These are phyloP conservation scores for Acanthosepion lycidas DNA, from an alignment of 2,888 invertebrate species.

Conservation along the genomic window DNA sequence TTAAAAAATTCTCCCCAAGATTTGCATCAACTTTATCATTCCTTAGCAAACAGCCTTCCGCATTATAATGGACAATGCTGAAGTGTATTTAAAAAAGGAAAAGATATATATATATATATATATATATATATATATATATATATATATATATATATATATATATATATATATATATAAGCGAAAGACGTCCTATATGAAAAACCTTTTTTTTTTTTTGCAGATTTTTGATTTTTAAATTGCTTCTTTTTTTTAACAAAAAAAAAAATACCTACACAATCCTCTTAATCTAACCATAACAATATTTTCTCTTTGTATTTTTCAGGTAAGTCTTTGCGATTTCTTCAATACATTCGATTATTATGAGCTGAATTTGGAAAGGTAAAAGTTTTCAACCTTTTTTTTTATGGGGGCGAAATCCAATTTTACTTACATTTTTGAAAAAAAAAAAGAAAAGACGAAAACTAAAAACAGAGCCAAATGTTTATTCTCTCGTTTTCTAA, in stretches of 20 bases:
- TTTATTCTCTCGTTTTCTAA: neutral
- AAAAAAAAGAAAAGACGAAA: neutral
- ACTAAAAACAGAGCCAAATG: neutral
- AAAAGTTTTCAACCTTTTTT: neutral
- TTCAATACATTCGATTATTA: neutral
- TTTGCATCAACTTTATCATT: neutral
- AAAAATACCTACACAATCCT: neutral
- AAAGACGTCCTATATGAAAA: too few species aligned
- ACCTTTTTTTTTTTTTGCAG: neutral
- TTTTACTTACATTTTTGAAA: neutral
- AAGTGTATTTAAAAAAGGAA: neutral
- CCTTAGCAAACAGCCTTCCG: neutral
- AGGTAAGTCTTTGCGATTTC: neutral
- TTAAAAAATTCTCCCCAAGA: neutral
- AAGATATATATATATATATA: too few species aligned
- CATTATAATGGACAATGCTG: neutral
- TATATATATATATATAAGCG: neutral
- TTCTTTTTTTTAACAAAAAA: neutral
- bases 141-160: neutral
- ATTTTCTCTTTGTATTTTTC: neutral
- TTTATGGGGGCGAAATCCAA: neutral
- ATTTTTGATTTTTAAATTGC: neutral
- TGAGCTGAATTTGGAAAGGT: neutral
- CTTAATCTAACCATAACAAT: neutral
- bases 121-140: neutral